phyloP scores from a whole-genome alignment of 2,888 invertebrate genomes.

The Ophion ellenae region DNA sequence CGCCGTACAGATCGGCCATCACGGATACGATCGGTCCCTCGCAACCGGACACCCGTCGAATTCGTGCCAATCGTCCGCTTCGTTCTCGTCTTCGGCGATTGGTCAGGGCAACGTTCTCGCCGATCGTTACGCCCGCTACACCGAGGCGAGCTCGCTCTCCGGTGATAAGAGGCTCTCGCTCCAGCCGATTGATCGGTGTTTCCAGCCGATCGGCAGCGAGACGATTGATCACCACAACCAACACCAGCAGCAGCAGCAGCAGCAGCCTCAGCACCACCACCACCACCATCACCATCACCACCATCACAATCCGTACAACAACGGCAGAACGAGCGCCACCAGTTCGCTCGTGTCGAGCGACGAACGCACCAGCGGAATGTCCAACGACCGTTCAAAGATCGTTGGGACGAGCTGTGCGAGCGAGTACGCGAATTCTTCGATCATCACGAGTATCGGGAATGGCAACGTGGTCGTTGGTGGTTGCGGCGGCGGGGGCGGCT shows the following conservation, averaged over 20 bases:
- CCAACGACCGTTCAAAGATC: constrained; percentile 44
- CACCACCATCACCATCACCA: constrained; percentile 52
- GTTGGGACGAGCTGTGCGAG: constrained; percentile 51
- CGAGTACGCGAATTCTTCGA: constrained; percentile 69
- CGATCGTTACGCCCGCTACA: constrained; percentile 64
- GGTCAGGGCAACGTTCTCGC: constrained; percentile 35
- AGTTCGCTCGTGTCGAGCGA: constrained; percentile 25
- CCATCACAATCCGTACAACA: constrained; percentile 59
- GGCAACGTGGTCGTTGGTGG: constrained; percentile 24
- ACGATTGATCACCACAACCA: constrained; percentile 52
- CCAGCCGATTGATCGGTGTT: constrained; percentile 70
- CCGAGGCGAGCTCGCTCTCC: constrained; percentile 67
- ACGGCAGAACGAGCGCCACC: constrained; percentile 22
- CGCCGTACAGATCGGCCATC: constrained; percentile 70
- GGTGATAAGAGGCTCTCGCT: constrained; percentile 73
- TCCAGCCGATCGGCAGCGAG: constrained; percentile 66
- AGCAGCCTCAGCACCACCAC: constrained; percentile 15
- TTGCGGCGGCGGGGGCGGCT: constrained; percentile 2
- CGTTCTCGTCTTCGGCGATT: background rate
- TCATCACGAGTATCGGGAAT: constrained; percentile 58
- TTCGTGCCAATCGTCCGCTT: constrained; percentile 66
- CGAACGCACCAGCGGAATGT: constrained; percentile 36
- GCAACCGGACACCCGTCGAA: constrained; percentile 71
- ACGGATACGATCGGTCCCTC: constrained; percentile 69
- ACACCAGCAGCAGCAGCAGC: background rate